These are phyloP conservation scores for Lethrus apterus DNA, from an alignment of 1,140 invertebrate species.

Conservation along the genomic window DNA sequence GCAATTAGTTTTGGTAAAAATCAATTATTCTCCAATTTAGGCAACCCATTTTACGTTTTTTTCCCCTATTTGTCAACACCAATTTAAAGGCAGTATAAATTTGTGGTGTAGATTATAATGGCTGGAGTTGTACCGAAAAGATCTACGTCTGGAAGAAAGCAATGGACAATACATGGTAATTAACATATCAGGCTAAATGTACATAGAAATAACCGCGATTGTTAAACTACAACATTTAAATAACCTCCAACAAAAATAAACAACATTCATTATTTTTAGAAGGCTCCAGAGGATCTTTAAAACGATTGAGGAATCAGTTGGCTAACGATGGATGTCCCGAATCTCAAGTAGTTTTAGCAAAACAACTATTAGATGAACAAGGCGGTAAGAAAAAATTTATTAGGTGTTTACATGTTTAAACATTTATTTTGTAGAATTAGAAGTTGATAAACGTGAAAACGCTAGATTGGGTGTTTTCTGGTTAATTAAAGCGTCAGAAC, in stretches of 20 bases:
- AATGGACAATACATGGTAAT: conserved; percentile 39
- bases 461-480: conserved; percentile 70
- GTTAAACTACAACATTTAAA: neutral
- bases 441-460: conserved; percentile 55
- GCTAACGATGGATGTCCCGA: conserved; percentile 76
- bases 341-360: conserved; percentile 70
- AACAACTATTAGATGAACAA: conserved; percentile 62
- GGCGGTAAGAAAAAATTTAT: conserved; percentile 45
- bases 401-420: conserved; percentile 10
- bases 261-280: conserved; percentile 42
- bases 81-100: no score
- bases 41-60: no score
- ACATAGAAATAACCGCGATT: no score
- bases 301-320: conserved; percentile 59
- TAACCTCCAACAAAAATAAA: no score
- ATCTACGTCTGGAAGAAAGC: conserved; percentile 37
- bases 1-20: no score
- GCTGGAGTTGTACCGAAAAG: conserved; percentile 37
- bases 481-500: conserved; percentile 82
- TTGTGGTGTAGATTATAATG: no score
- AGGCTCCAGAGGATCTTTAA: conserved; percentile 56
- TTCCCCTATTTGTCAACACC: no score
- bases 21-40: no score
- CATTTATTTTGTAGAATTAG: conserved; percentile 40
- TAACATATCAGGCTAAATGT: conserved; percentile 9